Evolutionary conservation across 2,797 vertebrate species (phyloP), one percentile per base, ranked within the genome.

Genomic region (Chromobotia macracanthus): DNA sequence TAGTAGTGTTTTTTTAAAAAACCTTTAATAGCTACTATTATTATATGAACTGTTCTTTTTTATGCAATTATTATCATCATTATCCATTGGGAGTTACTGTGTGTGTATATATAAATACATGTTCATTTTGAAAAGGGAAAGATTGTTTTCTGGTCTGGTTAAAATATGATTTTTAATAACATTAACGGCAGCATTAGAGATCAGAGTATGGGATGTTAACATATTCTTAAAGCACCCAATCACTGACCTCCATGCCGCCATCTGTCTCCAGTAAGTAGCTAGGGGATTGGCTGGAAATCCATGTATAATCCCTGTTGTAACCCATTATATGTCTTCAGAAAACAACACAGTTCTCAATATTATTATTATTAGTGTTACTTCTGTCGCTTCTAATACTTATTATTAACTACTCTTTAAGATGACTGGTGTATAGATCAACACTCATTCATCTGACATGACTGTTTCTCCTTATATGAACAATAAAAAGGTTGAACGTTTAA

Each of bases 341-440:
- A 80, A 77, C 55, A 68, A 75, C 74, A 85, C 74, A 56, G 78
- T 78, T 83, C 84, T 83, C 70, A 83, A 78, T 85, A 85, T 80
- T 81, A 79, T 80, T 79, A 75, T 80, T 71, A 83, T 35, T 79
- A n/a, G n/a, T n/a, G 72, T 75, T 79, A 71, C 70, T 81, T 77
- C 61, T 82, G 69, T 78, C 65, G 46, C 68, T 80, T 53, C 56
- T 84, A 65, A 38, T 72, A 76, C 76, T 82, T 66, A 72, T 75
- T 65, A 56, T 79, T 82, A 82, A 82, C 74, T 69, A 50, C 56
- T 69, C 73, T 77, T 76, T 72, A 66, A 69, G 75, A 73, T 71
- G 69, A 67, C 75, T 76, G 68, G 79, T 85, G 84, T 83, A 85
- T 68, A 81, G 75, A 77, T 77, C 60, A 75, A 81, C 79, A 73